Base-by-base conservation (phyloP, 2,113 vertebrate species). In the Hippocampus guttulatus region DNA sequence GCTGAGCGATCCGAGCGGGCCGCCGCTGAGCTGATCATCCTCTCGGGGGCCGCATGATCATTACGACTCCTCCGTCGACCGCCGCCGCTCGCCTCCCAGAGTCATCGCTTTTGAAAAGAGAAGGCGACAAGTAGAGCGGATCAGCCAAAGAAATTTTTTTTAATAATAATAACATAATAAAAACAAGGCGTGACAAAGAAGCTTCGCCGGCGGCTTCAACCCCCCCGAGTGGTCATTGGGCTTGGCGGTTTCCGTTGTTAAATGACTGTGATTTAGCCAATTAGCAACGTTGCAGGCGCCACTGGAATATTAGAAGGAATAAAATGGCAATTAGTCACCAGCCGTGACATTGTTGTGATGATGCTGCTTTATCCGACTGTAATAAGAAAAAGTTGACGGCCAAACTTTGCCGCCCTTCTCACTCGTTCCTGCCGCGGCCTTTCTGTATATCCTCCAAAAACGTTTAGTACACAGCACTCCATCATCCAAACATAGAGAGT, bases 1-100 rank as follows among this genome's bases (percentile, higher is more conserved):
- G 81, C 10, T 80, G 78, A 82, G 82, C 83, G 70, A 85, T 57
- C 49, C 0, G 65, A 66, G 81, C 88, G 41, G 61, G 57, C 64
- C 40, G 14, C 41, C 67, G 64, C 72, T 71, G 71, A 85, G 78
- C 76, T 71, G 78, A 81, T 84, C 80, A 82, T 65, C 62, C 71
- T 69, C 68, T 45, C 49, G 54, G 43, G 58, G 55, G 67, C 33
- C 16, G 27, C 49, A 64, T 61, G 58, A 27, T 66, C 64, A 81
- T 87, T 81, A 84, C 76, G 75, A 80, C 78, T 80, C 75, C 67
- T 40, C 67, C 66, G 58, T 21, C 49, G 49, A 67, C 72, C 79
- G 78, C 75, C 82, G 70, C 81, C 49, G 65, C 80, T 68, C 72
- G 73, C 68, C 71, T 82, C 51, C 62, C 12, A 23, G 40, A 61